Evolutionary conservation across 2,888 invertebrate species (phyloP), one percentile per base, ranked within the genome.

Genomic region (Leptinotarsa haldemani): DNA sequence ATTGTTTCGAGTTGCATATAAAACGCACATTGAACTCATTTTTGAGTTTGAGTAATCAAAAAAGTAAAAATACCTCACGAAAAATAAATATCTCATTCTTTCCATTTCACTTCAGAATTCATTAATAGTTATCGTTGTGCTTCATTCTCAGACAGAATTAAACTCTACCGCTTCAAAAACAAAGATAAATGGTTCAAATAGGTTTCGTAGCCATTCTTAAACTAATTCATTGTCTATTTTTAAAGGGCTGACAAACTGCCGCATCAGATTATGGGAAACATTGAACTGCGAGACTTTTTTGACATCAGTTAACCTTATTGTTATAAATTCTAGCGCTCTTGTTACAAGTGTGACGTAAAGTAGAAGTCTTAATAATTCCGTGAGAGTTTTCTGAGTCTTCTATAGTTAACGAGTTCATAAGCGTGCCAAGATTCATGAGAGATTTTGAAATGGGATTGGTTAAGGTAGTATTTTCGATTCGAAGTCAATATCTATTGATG

Each of bases 361-460:
- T 66, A 67, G 64, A 72, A 64, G 46, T 63, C 63, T 72, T 63
- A 72, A 63, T 63, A 68, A 64, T 67, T 40, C n/a, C 63, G 46
- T 48, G 50, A 16, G 63, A 52, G 30, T 46, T 25, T 63, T 68
- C 61, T 66, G 3, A 63, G 71, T 50, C 22, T 63, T 72, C 67
- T 22, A 47, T 67, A 67, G 61, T 67, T 68, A 72, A 72, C 20
- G 61, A 67, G 40, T 50, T 46, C 71, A 72, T 65, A 18, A 13
- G 48, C 46, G 65, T 47, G 5, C 4, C 46, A 22, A 18, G 46
- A 18, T 16, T n/a, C 47, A 16, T 18, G 3, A 46, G 0, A 30
- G 7, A 9, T 30, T 30, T 1, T 7, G 7, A 1, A 30, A 30
- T 12, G 40, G 40, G 40, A n/a, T 18, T 20, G 13, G 20, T 13